Evolutionary conservation across 2,797 vertebrate genomes (phyloP), one percentile per base, ranked within the genome.

Genomic region (Rhincodon typus): DNA sequence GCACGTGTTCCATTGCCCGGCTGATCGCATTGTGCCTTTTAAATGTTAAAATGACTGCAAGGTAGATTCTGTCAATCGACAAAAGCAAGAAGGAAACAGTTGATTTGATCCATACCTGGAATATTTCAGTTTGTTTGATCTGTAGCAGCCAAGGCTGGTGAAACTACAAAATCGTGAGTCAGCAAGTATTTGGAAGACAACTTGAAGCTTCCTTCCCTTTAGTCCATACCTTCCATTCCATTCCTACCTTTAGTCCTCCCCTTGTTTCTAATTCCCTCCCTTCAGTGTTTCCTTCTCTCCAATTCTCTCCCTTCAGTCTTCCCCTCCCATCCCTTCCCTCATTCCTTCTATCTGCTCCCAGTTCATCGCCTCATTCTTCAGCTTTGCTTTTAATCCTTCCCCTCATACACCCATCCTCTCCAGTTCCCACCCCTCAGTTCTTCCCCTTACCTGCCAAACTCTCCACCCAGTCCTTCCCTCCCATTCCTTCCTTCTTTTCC

Each of bases 401-500:
- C 72, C 72, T 74, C 30, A 34, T 27, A 27, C 70, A 23, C 30
- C 30, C 46, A 23, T 12, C 53, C 0, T 1, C 87, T 62, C 86
- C 27, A 0, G 10, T 79, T 5, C 10, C 38, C 1, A 19, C 3
- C 34, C 10, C 77, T 57, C n/a, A n/a, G 34, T 90, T 34, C 57
- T 46, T 46, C 42, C 42, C 42, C 42, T 46, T 46, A 46, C 42
- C 42, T 46, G 42, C 42, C 42, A 46, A 46, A 46, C 5, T 57
- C 57, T 57, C 96, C 94, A 77, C 66, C 82, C 96, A 95, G 67
- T 42, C 70, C 42, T 57, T 38, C 30, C 25, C 34, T 25, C 42
- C 42, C 5, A n/a, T 79, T 79, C 34, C 77, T 34, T 38, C 34
- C 77, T 13, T 12, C 0, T 17, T 17, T 12, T 15, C 79, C 79